Evolutionary conservation across 2,888 invertebrate genomes (phyloP).

Genomic region (Drosophila prostipennis): DNA sequence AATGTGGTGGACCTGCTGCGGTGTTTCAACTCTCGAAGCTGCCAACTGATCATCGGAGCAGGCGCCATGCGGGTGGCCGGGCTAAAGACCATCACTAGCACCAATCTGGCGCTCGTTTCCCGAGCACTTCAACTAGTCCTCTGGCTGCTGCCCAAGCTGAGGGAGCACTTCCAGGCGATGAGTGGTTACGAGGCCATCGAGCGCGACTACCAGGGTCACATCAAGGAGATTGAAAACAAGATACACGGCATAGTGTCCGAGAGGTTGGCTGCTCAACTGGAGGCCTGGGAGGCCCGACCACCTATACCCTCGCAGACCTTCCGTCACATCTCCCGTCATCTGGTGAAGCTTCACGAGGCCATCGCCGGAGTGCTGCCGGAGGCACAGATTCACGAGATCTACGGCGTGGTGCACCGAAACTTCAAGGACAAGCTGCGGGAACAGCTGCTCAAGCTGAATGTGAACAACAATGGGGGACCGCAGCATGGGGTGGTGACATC

Average conservation of each 20-base stretch:
- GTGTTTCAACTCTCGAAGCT: conserved; percentile 94
- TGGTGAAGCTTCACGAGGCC: conserved; percentile 96
- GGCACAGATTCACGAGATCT: conserved; percentile 90
- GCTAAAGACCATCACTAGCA: conserved; percentile 96
- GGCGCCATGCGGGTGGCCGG: conserved; percentile 98
- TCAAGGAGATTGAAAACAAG: conserved; percentile 96
- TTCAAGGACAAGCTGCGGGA: conserved; percentile 95
- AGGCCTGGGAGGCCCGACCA: conserved; percentile 96
- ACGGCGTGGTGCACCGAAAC: conserved; percentile 91
- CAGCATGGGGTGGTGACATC: conserved; percentile 97
- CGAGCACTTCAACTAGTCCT: conserved; percentile 92
- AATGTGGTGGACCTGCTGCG: conserved; percentile 95
- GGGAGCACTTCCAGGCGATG: conserved; percentile 87
- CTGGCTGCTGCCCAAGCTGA: conserved; percentile 91
- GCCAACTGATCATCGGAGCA: conserved; percentile 97
- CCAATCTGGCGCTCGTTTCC: conserved; percentile 94
- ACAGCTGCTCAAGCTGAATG: conserved; percentile 93
- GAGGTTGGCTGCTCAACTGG: conserved; percentile 91
- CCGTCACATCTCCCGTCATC: conserved; percentile 93
- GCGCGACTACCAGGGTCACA: conserved; percentile 93
- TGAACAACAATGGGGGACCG: conserved; percentile 97
- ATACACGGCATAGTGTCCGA: conserved; percentile 95
- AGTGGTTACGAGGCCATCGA: conserved; percentile 89
- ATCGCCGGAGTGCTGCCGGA: conserved; percentile 93
- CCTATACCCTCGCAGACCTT: conserved; percentile 97